Evolutionary conservation across 2,113 vertebrate genomes (phyloP).

Genomic region (Falcunculus frontatus): DNA sequence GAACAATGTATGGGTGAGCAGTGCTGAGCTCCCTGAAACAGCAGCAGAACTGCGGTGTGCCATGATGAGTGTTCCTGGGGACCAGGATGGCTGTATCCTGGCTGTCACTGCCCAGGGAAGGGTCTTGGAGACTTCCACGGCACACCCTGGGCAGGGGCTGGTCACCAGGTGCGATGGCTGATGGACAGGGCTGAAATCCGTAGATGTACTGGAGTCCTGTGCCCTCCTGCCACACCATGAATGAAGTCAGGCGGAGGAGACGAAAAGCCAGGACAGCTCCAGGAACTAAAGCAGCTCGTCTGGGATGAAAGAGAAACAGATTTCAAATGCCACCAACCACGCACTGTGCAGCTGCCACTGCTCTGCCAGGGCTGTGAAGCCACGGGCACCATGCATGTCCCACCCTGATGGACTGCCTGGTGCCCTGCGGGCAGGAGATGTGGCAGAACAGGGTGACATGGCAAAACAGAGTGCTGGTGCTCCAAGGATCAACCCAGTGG

Average conservation of each 20-base stretch:
- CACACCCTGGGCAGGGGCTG: neutral
- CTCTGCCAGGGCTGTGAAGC: neutral
- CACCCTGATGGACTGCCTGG: accelerated
- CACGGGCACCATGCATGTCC: accelerated
- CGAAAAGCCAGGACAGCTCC: neutral
- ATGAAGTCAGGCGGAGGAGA: neutral
- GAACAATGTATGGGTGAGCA: neutral
- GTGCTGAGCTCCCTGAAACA: neutral
- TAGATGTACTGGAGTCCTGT: accelerated
- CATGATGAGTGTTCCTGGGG: accelerated
- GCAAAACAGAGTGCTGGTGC: accelerated
- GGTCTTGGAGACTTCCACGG: neutral
- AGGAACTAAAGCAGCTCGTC: neutral
- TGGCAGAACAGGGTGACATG: accelerated
- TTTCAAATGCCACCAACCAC: neutral
- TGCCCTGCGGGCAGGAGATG: accelerated
- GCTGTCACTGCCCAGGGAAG: neutral
- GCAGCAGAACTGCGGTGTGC: neutral
- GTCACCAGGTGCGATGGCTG: no score
- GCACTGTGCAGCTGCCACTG: accelerated
- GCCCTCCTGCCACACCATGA: neutral
- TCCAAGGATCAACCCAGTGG: accelerated
- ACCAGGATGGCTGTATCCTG: accelerated
- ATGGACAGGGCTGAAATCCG: neutral
- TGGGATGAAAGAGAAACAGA: neutral